Evolutionary conservation across 2,888 invertebrate species (phyloP).

Genomic region (Hartigia nigra): DNA sequence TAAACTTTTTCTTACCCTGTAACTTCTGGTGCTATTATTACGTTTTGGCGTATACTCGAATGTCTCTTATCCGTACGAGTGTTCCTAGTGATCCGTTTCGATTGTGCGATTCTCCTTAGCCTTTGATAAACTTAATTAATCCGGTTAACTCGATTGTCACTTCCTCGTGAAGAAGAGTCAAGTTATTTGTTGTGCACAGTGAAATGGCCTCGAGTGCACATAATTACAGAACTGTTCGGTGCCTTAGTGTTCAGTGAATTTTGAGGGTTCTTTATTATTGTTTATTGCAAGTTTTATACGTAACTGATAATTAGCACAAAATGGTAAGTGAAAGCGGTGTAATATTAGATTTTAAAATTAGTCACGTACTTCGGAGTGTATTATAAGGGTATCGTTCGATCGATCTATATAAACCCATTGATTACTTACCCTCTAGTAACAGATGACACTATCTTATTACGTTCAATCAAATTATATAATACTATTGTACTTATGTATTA

Average conservation of each 20-base stretch:
- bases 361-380: neutral
- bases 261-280: neutral
- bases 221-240: neutral
- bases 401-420: neutral
- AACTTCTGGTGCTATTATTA: neutral
- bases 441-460: neutral
- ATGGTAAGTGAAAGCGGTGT: neutral
- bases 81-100: neutral
- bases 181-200: neutral
- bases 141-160: neutral
- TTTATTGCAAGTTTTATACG: neutral
- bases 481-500: neutral
- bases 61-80: neutral
- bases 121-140: neutral
- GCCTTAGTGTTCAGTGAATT: neutral
- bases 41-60: neutral
- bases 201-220: neutral
- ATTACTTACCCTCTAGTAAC: neutral
- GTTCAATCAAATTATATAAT: neutral
- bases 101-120: neutral
- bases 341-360: neutral
- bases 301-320: neutral
- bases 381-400: neutral
- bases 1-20: neutral
- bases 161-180: neutral